Percentiles rank a stretch among this genome's conserved stretches.
Evolutionary conservation across 2,797 vertebrate species (phyloP).

Genomic region (Cynodonichthys magdalenae): DNA sequence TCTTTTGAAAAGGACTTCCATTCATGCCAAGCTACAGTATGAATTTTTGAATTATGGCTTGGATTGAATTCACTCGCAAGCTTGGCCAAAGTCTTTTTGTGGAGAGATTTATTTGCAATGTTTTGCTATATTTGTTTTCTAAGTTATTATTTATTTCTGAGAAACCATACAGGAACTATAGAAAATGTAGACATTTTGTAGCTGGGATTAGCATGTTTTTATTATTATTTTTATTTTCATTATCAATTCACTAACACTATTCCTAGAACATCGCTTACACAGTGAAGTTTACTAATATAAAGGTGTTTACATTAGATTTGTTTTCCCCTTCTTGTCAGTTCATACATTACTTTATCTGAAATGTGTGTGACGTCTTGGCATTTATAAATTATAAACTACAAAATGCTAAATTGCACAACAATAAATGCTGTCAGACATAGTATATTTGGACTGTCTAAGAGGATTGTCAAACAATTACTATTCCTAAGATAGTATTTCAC

Average conservation of each 20-base stretch:
- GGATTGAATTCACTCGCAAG: constrained; percentile 8
- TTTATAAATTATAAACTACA: too few species aligned
- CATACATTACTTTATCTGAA: not conserved
- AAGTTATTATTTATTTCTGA: not conserved
- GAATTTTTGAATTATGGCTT: constrained; percentile 36
- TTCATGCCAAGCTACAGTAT: constrained; percentile 21
- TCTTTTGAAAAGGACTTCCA: constrained; percentile 27
- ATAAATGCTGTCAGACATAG: too few species aligned
- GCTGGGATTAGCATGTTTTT: not conserved
- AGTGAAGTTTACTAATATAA: not conserved
- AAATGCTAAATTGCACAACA: too few species aligned
- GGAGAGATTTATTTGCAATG: constrained; percentile 10
- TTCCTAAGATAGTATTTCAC: too few species aligned
- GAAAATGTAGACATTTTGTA: not conserved
- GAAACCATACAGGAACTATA: not conserved
- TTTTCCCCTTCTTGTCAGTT: not conserved
- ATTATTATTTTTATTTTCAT: not conserved
- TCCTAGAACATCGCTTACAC: not conserved
- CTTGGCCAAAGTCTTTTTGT: constrained; percentile 9
- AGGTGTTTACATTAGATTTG: not conserved
- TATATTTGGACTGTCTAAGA: too few species aligned
- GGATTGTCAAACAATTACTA: too few species aligned
- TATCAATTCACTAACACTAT: not conserved
- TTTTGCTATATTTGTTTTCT: constrained; percentile 27
- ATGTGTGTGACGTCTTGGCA: too few species aligned